phyloP scores from a whole-genome alignment of 1,140 invertebrate genomes.

The Onthophagus taurus region DNA sequence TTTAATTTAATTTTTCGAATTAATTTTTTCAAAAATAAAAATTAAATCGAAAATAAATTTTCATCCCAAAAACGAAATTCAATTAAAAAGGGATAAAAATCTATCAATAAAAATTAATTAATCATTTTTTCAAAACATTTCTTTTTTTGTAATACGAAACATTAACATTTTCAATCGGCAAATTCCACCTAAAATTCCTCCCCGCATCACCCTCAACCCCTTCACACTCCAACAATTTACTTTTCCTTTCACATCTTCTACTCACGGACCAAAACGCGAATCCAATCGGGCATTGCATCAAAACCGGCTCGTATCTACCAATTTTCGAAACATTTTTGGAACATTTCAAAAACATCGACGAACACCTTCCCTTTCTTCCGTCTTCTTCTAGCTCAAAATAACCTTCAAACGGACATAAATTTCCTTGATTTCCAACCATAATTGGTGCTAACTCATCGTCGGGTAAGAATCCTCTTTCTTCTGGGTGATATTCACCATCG shows the following conservation, averaged over 20 bases:
- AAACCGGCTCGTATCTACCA: constrained; percentile 51
- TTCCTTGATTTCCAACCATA: constrained; percentile 41
- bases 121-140: too few species aligned
- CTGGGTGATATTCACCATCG: constrained; percentile 44
- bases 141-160: too few species aligned
- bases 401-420: constrained; percentile 57
- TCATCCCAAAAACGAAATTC: too few species aligned
- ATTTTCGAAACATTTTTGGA: constrained; percentile 38
- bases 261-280: constrained; percentile 69
- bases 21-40: too few species aligned
- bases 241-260: constrained; percentile 57
- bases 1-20: too few species aligned
- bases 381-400: constrained; percentile 55
- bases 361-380: constrained; percentile 50
- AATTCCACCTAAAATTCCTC: constrained; percentile 41
- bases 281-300: constrained; percentile 66
- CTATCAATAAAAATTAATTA: too few species aligned
- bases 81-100: too few species aligned
- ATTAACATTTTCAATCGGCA: constrained; percentile 44
- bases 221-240: constrained; percentile 50
- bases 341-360: constrained; percentile 66
- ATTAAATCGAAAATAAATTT: too few species aligned
- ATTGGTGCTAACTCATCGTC: constrained; percentile 56
- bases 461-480: constrained; percentile 42
- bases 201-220: constrained; percentile 29